Base-by-base conservation (phyloP, 92 coral and sea anemone species). In the Meandrina meandrites region DNA sequence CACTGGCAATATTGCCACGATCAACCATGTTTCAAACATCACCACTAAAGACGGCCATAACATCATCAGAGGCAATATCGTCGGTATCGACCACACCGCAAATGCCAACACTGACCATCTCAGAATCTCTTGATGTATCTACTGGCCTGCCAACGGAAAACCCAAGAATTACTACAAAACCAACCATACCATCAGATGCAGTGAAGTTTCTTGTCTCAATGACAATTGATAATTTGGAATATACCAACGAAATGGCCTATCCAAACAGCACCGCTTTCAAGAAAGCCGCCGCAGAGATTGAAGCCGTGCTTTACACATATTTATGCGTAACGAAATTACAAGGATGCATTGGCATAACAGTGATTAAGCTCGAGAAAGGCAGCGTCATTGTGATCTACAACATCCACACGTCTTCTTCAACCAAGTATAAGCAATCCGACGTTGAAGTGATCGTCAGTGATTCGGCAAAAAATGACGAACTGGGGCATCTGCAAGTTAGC, bases 191-290 rank as follows among this genome's bases (percentile, higher is more conserved):
- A 35, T 21, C 37, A 71, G 42, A 22, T 75, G 12, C 54, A 1
- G n/a, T 21, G 1, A 75, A 40, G 50, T 75, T 75, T 42, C 30
- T 21, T 15, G 79, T 75, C 31, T 40, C 56, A 15, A 75, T 75
- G 79, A 75, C 40, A 36, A 27, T 75, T 7, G 11, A 14, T 14
- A 9, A 3, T 8, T 75, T 21, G 19, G 42, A 75, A 6, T 75
- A 75, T 15, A n/a, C 30, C 17, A 32, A 28, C 24, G 79, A 75
- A 75, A 75, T 75, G 79, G 79, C 79, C 18, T 17, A 75, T 45
- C 79, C 79, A 75, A 27, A 42, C 14, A 75, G 79, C 54, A 4
- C 51, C 13, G 28, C 7, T 36, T 75, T 75, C 54, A 40, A 21
- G 50, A 75, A 75, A 24, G 28, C 31, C 12, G 79, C 56, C 21